Base-by-base conservation (phyloP, 2,113 vertebrate genomes). In the Trachemys scripta region DNA sequence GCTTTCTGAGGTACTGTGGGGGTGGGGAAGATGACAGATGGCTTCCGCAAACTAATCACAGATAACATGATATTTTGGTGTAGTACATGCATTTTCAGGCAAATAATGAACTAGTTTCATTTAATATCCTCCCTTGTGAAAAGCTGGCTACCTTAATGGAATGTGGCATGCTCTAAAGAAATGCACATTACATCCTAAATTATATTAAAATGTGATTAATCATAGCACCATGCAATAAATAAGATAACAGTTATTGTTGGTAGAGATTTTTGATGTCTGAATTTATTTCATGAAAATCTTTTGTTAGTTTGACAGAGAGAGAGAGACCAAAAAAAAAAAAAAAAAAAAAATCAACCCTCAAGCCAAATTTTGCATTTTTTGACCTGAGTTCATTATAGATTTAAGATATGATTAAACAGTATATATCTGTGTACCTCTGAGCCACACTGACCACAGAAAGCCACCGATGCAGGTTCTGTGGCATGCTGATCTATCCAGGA, bases 1-100 rank as follows among this genome's bases (percentile, higher is more conserved):
- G 65, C 50, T 85, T 38, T 95, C 84, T 59, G 86, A 72, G 85
- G 81, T 82, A 82, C 79, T 54, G 72, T 82, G 82, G 35, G 19
- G 42, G 87, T 87, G 76, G 54, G 57, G 57, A 72, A 95, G 2
- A 6, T 90, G 85, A 38, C 90, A 97, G 92, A 94, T 95, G 88
- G 83, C 85, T 96, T 90, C 72, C 79, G 47, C 80, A 97, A 90
- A 56, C 80, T 96, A 82, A 96, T 95, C 89, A 85, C 79, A 93
- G 53, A 96, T 97, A 96, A 96, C 86, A 86, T 12, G 3, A 10
- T 93, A 75, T 88, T 96, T 96, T 93, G 88, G 54, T 97, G 25
- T 84, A 65, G 16, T 89, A 49, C 78, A 78, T 85, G 72, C 38
- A 96, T 95, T 97, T 89, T 62, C 12, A 59, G 90, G 83, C 88